phyloP scores from a whole-genome alignment of 2,113 vertebrate genomes.

The Rhombomys opimus region DNA sequence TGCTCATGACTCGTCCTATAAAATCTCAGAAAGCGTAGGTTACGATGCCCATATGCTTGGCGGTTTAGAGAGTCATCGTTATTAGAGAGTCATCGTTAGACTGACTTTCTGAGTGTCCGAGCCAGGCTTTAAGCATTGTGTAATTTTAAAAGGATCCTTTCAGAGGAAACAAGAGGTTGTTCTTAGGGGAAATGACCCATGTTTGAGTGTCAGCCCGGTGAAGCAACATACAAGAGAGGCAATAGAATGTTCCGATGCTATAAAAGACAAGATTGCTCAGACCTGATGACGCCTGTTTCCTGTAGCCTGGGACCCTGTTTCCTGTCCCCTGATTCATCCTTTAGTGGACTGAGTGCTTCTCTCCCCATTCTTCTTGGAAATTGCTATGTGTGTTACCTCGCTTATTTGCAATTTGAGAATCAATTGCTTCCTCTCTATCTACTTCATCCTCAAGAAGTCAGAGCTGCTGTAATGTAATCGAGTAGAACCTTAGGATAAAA shows the following conservation, averaged over 20 bases:
- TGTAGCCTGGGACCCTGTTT: background rate
- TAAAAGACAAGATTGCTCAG: conserved; percentile 57
- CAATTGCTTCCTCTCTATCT: conserved; percentile 23
- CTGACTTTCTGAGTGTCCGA: conserved; percentile 5
- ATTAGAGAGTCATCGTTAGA: background rate
- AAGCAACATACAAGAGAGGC: conserved; percentile 47
- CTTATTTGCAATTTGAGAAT: conserved; percentile 49
- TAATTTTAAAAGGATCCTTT: conserved; percentile 59
- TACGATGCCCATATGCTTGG: background rate
- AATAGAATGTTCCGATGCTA: background rate
- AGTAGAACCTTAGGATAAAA: conserved; percentile 32
- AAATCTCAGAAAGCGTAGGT: conserved; percentile 2
- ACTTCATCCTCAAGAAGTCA: conserved; percentile 44
- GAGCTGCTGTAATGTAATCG: background rate
- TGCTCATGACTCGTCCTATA: background rate
- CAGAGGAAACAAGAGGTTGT: conserved; percentile 35
- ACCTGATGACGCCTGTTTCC: background rate
- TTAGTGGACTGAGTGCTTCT: conserved; percentile 41
- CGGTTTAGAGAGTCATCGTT: background rate
- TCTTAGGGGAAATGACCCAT: conserved; percentile 48
- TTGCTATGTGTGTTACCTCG: background rate
- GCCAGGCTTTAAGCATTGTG: conserved; percentile 12
- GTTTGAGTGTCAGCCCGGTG: conserved; percentile 31
- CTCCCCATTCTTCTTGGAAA: conserved; percentile 28
- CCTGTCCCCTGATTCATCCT: conserved; percentile 49